phyloP scores from a whole-genome alignment of 2,113 vertebrate species.

The Periophthalmodon schlosseri region DNA sequence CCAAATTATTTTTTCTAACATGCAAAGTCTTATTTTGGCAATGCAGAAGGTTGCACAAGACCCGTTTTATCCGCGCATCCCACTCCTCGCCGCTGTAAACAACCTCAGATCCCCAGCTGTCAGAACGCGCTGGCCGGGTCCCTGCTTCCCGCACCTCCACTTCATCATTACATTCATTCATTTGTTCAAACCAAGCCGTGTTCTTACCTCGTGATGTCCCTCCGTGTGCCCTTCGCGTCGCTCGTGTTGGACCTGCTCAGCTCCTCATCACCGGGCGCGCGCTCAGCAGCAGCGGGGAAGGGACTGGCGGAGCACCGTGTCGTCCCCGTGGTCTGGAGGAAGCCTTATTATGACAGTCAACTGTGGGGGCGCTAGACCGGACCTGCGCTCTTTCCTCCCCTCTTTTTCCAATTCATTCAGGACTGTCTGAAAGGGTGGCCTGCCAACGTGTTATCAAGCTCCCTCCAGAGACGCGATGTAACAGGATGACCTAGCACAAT shows the following conservation, averaged over 20 bases:
- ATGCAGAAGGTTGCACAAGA: slow-evolving; percentile 60
- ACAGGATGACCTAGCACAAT: not conserved
- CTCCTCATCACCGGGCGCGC: slow-evolving; percentile 62
- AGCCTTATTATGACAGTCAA: slow-evolving; percentile 42
- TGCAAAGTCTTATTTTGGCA: slow-evolving; percentile 58
- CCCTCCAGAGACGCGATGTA: not conserved
- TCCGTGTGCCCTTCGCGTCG: slow-evolving; percentile 66
- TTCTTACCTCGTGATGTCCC: slow-evolving; percentile 22
- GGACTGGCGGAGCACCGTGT: slow-evolving; percentile 58
- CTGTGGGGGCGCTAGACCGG: slow-evolving; percentile 54
- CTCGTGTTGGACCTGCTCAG: slow-evolving; percentile 65
- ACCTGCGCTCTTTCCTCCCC: not conserved
- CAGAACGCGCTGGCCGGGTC: slow-evolving; percentile 27
- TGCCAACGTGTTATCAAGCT: slow-evolving; percentile 4
- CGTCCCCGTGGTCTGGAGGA: slow-evolving; percentile 59
- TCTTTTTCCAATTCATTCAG: not conserved
- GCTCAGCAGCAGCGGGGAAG: slow-evolving; percentile 57
- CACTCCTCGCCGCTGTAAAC: slow-evolving; percentile 52
- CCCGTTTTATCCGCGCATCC: slow-evolving; percentile 36
- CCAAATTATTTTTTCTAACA: not conserved
- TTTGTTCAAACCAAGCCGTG: not conserved
- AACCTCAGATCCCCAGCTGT: slow-evolving; percentile 55
- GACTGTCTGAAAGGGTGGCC: not conserved
- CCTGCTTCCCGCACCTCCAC: not conserved
- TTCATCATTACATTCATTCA: not conserved